Conservation (phyloP, 2,797 vertebrate genomes). For the Simalia tracyae region DNA sequence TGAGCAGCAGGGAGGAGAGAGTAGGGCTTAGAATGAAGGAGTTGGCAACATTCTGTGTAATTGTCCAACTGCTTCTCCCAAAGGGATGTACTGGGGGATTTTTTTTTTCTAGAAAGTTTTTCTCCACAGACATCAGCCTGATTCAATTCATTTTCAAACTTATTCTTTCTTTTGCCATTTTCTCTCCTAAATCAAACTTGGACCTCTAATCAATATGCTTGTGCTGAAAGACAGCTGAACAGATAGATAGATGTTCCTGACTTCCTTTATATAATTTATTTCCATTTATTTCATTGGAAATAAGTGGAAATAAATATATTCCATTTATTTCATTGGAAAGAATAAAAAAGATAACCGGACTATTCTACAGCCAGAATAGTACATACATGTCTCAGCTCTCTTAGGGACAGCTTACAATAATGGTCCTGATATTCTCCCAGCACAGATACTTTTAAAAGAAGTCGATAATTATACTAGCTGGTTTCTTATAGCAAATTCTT, state of each 20-base stretch:
- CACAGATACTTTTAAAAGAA: neutral
- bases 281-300: neutral
- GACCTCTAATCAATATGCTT: neutral
- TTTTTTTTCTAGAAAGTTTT: neutral
- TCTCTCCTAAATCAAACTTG: neutral
- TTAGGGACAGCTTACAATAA: neutral
- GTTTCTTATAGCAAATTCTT: neutral
- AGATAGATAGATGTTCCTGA: neutral
- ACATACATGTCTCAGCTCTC: neutral
- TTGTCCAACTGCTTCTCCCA: neutral
- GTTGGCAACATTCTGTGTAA: neutral
- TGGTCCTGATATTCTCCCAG: neutral
- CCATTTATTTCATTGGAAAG: neutral
- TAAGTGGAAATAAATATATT: too few relatives aligned
- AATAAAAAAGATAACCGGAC: neutral
- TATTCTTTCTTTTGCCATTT: neutral
- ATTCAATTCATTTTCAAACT: neutral
- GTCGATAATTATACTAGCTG: neutral
- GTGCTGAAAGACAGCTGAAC: neutral
- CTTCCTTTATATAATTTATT: neutral
- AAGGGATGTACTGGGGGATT: neutral
- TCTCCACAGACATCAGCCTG: neutral
- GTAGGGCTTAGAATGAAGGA: neutral
- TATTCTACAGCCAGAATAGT: neutral
- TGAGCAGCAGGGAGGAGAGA: neutral